A percentile compares a stretch with the other conserved stretches of the same genome.
phyloP scores from a whole-genome alignment of 2,113 vertebrate species.

The zebrafish (Danio rerio) region DNA sequence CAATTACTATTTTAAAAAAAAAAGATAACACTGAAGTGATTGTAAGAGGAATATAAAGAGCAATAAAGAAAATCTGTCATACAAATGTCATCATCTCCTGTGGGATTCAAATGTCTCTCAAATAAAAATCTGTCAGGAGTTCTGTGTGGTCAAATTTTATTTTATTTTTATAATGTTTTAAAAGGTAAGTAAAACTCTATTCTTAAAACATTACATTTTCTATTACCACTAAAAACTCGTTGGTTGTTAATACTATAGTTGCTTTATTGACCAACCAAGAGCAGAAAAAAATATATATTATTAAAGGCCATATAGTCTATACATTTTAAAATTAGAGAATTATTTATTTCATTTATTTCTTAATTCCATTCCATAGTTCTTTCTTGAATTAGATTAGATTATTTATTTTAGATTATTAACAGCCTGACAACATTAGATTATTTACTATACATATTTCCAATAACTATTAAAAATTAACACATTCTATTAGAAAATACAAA shows the following conservation, averaged over 20 bases:
- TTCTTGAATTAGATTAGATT: background rate
- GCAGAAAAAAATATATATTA: background rate
- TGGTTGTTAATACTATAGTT: background rate
- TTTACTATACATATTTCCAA: background rate
- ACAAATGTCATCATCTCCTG: background rate
- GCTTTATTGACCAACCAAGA: no score
- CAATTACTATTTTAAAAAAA: conserved; percentile 4
- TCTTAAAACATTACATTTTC: no score
- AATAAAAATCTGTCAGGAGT: background rate
- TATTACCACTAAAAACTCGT: background rate
- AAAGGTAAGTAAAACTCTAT: no score
- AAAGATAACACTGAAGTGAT: conserved; percentile 5
- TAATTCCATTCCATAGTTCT: background rate
- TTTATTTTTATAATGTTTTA: no score
- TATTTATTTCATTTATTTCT: background rate
- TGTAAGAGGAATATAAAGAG: background rate
- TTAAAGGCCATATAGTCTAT: background rate
- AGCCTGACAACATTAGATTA: no score
- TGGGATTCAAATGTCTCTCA: background rate
- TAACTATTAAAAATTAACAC: background rate
- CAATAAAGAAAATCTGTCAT: background rate
- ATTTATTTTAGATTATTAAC: no score
- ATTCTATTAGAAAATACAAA: no score
- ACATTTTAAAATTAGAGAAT: background rate
- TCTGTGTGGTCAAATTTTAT: no score